These are phyloP conservation scores for Garrulus glandarius DNA, from an alignment of 2,797 vertebrate genomes.

Conservation along the genomic window DNA sequence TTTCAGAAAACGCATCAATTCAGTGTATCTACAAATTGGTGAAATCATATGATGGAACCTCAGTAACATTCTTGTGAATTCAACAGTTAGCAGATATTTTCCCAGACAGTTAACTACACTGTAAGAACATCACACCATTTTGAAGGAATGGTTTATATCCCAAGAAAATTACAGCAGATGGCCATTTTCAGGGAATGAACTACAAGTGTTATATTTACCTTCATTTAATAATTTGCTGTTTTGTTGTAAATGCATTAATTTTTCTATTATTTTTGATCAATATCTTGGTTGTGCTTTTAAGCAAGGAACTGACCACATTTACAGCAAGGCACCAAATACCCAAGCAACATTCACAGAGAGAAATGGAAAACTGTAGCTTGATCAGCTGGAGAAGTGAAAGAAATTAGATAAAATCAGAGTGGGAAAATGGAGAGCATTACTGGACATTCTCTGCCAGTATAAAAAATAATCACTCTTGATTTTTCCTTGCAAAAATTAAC, in stretches of 20 bases:
- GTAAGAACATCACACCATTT: not conserved
- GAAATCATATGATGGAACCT: not conserved
- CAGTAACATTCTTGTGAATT: not conserved
- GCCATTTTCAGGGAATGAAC: not conserved
- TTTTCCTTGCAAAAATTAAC: not conserved
- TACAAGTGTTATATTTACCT: not conserved
- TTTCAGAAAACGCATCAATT: not conserved
- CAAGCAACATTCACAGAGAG: not conserved
- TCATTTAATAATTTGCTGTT: not conserved
- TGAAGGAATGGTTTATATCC: not conserved
- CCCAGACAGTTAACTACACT: not conserved
- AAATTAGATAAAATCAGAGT: not conserved
- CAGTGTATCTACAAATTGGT: not conserved
- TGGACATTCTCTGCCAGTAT: not conserved
- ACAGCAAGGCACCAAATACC: not conserved
- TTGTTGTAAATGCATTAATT: not conserved
- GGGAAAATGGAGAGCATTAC: not conserved
- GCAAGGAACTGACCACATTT: not conserved
- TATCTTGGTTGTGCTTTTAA: not conserved
- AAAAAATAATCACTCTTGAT: not conserved
- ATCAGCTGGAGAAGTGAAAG: not conserved
- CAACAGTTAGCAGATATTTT: not conserved
- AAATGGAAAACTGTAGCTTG: not conserved
- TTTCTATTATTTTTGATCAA: not conserved
- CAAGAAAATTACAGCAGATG: not conserved